Conservation (phyloP, 2,888 invertebrate species). For the Luffia ferchaultella region DNA sequence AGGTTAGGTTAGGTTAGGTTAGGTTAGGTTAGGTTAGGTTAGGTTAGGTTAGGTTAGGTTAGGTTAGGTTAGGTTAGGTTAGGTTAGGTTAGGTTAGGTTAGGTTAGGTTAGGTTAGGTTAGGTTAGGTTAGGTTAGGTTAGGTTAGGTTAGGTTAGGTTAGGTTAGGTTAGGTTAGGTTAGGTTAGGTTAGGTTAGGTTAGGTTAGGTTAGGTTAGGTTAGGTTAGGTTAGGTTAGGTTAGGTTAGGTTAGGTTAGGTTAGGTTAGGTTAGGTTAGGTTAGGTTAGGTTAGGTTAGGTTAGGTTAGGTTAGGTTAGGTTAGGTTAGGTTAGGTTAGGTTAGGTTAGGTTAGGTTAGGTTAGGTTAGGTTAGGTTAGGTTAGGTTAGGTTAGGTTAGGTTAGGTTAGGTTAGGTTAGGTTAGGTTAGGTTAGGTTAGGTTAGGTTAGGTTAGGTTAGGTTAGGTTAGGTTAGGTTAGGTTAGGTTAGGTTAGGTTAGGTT, state of each 20-base stretch:
- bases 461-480: conserved; percentile 14
- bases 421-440: conserved; percentile 15
- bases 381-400: conserved; percentile 12
- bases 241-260: conserved; percentile 14
- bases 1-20: conserved; percentile 6
- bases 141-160: conserved; percentile 10
- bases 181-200: conserved; percentile 10
- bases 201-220: conserved; percentile 10
- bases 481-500: conserved; percentile 15
- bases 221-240: conserved; percentile 9
- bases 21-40: conserved; percentile 6
- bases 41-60: conserved; percentile 5
- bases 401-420: conserved; percentile 9
- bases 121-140: conserved; percentile 10
- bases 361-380: conserved; percentile 12
- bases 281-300: conserved; percentile 9
- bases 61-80: conserved; percentile 6
- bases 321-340: conserved; percentile 11
- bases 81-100: conserved; percentile 6
- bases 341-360: conserved; percentile 10
- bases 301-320: conserved; percentile 13
- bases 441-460: conserved; percentile 18
- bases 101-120: conserved; percentile 11
- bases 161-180: conserved; percentile 10
- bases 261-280: conserved; percentile 14